Percentiles rank a stretch among this genome's conserved stretches.
Conservation (phyloP, 2,888 invertebrate genomes). For the Apotomis turbidana region DNA sequence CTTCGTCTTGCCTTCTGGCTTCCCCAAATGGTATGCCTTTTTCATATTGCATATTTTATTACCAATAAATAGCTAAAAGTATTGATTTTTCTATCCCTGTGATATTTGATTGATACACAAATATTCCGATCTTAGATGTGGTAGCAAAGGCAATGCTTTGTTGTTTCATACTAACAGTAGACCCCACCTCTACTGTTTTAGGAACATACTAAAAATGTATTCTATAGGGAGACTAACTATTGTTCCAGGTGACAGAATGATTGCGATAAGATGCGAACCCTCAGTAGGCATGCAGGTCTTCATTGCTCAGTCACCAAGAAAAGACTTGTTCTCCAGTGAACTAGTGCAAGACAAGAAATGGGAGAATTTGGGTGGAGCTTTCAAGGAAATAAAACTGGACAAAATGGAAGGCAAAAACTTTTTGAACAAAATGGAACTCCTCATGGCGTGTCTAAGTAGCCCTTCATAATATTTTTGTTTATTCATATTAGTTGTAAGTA, state of each 20-base stretch:
- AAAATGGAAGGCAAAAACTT: conserved; percentile 98
- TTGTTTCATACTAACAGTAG: too few species aligned
- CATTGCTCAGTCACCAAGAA: conserved; percentile 94
- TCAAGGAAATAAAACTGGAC: conserved; percentile 94
- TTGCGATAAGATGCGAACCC: conserved; percentile 95
- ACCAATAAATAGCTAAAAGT: too few species aligned
- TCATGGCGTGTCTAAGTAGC: conserved; percentile 95
- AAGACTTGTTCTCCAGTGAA: conserved; percentile 94
- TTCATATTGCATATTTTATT: not conserved
- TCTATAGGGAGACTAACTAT: conserved; percentile 25
- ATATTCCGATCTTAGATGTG: too few species aligned
- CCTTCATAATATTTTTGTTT: conserved; percentile 78
- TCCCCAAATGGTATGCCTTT: conserved; percentile 90
- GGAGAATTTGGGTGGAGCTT: conserved; percentile 97
- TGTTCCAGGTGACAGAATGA: conserved; percentile 87
- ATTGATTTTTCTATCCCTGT: too few species aligned
- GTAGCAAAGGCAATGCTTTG: too few species aligned
- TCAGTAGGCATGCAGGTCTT: conserved; percentile 95
- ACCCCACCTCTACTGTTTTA: too few species aligned
- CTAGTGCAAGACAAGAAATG: conserved; percentile 95
- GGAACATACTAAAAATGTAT: too few species aligned
- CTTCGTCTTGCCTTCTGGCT: conserved; percentile 94
- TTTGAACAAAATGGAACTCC: conserved; percentile 96
- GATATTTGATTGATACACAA: too few species aligned
- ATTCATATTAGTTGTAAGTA: conserved; percentile 13